Evolutionary conservation across 2,113 vertebrate species (phyloP).

Genomic region (Synchiropus splendidus): DNA sequence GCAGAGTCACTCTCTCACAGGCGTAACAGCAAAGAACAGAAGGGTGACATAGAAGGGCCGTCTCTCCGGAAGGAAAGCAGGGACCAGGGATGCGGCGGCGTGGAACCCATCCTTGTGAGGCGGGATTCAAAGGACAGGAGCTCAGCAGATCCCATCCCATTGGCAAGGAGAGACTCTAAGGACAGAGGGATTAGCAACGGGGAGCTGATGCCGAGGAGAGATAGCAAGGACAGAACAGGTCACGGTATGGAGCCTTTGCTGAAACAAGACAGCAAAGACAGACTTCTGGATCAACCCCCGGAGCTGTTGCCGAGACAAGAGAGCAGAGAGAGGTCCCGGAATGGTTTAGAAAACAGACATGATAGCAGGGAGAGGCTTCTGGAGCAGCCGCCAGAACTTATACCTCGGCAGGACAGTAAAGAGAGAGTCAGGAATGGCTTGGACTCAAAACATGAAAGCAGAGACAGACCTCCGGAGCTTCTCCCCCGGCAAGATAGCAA

Average conservation of each 20-base stretch:
- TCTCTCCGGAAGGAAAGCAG: conserved; percentile 52
- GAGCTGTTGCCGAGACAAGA: conserved; percentile 54
- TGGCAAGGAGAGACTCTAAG: conserved; percentile 57
- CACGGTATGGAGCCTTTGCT: conserved; percentile 41
- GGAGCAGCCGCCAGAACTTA: conserved; percentile 51
- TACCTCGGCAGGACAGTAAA: conserved; percentile 57
- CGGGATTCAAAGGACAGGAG: conserved; percentile 50
- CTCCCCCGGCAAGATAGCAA: conserved; percentile 45
- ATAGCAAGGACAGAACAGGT: conserved; percentile 57
- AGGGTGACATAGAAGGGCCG: conserved; percentile 29
- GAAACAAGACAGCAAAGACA: conserved; percentile 56
- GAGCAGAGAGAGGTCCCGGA: conserved; percentile 52
- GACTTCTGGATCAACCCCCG: conserved; percentile 46
- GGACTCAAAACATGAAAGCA: conserved; percentile 47
- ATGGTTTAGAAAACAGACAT: conserved; percentile 41
- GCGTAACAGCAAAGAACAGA: conserved; percentile 59
- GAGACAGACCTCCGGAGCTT: conserved; percentile 47
- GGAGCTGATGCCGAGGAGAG: conserved; percentile 51
- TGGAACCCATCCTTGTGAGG: conserved; percentile 38
- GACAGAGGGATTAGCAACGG: conserved; percentile 58
- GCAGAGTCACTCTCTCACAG: conserved; percentile 40
- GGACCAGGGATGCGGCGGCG: conserved; percentile 46
- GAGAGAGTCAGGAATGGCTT: conserved; percentile 52
- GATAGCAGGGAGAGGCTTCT: conserved; percentile 51
- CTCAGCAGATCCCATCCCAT: conserved; percentile 28